Percentiles rank a stretch among this genome's conserved stretches.
These are phyloP conservation scores for Ranitomeya imitator DNA, from an alignment of 2,113 vertebrate genomes.

Conservation along the genomic window DNA sequence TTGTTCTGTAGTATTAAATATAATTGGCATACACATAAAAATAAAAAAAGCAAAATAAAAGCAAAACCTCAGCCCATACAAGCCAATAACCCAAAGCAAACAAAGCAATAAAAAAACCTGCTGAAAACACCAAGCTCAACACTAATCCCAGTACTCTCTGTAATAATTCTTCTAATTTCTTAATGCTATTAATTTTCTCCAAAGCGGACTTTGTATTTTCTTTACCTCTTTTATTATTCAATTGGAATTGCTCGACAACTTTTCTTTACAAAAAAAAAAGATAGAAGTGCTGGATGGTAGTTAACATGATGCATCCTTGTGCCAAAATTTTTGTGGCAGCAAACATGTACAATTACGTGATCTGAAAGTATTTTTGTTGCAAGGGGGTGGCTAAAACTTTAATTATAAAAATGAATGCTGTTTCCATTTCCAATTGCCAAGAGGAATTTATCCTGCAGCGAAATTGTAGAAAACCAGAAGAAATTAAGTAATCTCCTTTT, in stretches of 20 bases:
- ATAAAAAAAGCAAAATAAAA: slow-evolving; percentile 4
- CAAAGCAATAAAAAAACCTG: slow-evolving; percentile 1
- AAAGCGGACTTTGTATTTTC: not conserved
- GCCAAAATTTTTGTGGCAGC: slow-evolving; percentile 61
- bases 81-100: not conserved
- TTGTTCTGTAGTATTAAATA: slow-evolving; percentile 12
- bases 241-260: slow-evolving; percentile 60
- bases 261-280: slow-evolving; percentile 64
- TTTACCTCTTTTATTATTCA: not conserved
- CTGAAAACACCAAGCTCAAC: not conserved
- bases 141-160: not conserved
- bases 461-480: slow-evolving; percentile 61
- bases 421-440: slow-evolving; percentile 65
- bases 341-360: slow-evolving; percentile 44
- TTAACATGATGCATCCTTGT: slow-evolving; percentile 57
- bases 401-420: slow-evolving; percentile 66
- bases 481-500: slow-evolving; percentile 54
- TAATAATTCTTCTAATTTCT: not conserved
- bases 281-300: slow-evolving; percentile 69
- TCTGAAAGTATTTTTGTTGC: slow-evolving; percentile 49
- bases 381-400: slow-evolving; percentile 64
- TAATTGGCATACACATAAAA: slow-evolving; percentile 27
- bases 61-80: slow-evolving; percentile 12
- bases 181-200: not conserved
- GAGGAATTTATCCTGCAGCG: slow-evolving; percentile 65